Conservation (phyloP, 64 coral and sea anemone genomes). For the Anthopleura sola region DNA sequence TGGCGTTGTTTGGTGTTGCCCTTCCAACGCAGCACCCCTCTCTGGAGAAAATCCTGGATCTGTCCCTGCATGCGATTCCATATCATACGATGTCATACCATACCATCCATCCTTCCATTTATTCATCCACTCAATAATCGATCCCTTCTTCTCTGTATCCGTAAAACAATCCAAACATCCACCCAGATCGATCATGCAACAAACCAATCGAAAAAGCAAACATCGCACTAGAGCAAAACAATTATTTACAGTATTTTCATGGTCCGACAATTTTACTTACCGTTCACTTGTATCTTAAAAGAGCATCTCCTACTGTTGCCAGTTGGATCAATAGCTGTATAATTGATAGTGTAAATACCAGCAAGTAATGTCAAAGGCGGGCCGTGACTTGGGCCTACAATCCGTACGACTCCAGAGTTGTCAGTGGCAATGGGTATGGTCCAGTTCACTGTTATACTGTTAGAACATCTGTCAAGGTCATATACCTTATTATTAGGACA, state of each 20-base stretch:
- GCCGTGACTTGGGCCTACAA: background rate
- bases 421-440: constrained; percentile 12
- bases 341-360: background rate
- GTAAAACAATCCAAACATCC: background rate
- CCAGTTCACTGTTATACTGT: constrained; percentile 23
- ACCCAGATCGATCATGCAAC: too few relatives aligned
- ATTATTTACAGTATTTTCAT: too few relatives aligned
- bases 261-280: background rate
- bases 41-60: too few relatives aligned
- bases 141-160: background rate
- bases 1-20: too few relatives aligned
- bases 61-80: too few relatives aligned
- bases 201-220: background rate
- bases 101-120: background rate
- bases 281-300: constrained; percentile 7
- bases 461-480: background rate
- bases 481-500: background rate
- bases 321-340: constrained; percentile 4
- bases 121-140: background rate
- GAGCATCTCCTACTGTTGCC: background rate
- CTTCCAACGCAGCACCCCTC: too few relatives aligned
- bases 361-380: background rate
- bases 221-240: too few relatives aligned
- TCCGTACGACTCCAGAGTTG: constrained; percentile 14
- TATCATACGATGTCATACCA: too few relatives aligned